These are phyloP conservation scores for Globicephala melas DNA, from an alignment of 2,113 vertebrate genomes.

Conservation along the genomic window DNA sequence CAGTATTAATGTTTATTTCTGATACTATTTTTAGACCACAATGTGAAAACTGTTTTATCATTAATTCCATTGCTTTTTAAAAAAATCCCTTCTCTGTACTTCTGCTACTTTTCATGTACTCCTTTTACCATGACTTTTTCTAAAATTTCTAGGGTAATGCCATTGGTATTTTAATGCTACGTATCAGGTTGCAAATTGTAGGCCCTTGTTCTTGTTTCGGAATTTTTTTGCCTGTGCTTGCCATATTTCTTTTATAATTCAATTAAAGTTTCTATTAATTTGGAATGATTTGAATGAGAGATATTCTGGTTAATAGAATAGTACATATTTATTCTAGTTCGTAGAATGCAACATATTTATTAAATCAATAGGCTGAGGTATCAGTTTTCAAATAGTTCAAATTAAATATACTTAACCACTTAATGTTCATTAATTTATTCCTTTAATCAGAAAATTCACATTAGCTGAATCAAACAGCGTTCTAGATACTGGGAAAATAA, in stretches of 20 bases:
- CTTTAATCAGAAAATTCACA: conserved; percentile 8
- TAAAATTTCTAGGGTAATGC: neutral
- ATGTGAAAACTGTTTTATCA: neutral
- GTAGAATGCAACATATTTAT: conserved; percentile 21
- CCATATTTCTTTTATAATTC: conserved; percentile 11
- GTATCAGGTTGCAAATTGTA: neutral
- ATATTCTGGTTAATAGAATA: conserved; percentile 15
- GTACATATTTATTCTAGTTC: neutral
- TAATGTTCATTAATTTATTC: neutral
- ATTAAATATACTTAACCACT: neutral
- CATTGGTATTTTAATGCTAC: neutral
- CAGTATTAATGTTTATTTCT: neutral
- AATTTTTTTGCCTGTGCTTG: conserved; percentile 1
- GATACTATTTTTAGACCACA: conserved; percentile 18
- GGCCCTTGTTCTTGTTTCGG: neutral
- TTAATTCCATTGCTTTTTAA: neutral
- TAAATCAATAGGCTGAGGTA: neutral
- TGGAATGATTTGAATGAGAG: neutral
- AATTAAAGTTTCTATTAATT: conserved; percentile 22
- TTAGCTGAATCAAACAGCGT: neutral
- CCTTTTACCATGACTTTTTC: neutral
- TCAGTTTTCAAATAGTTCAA: conserved; percentile 37
- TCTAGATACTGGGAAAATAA: neutral
- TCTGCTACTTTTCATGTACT: conserved; percentile 1
- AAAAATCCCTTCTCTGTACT: neutral